Conservation (phyloP, 2,113 vertebrate genomes). For the Syrmaticus mikado region DNA sequence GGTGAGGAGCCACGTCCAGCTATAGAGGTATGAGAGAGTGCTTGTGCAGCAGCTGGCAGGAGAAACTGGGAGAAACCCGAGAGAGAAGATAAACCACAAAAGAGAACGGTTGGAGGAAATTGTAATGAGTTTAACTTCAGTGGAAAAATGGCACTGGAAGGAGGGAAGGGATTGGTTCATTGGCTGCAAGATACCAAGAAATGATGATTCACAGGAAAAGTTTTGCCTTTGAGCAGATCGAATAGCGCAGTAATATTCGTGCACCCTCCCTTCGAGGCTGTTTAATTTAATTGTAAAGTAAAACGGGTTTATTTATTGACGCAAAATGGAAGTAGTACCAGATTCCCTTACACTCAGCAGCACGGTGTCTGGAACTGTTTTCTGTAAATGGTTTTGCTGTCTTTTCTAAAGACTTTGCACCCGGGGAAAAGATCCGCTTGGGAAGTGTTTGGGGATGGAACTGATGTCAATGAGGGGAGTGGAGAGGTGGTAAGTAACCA, state of each 20-base stretch:
- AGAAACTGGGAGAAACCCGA: background rate
- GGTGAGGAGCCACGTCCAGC: background rate
- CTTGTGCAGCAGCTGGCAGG: background rate
- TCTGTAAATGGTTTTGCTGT: background rate
- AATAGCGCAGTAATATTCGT: background rate
- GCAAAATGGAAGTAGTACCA: background rate
- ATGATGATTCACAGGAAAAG: constrained; percentile 11
- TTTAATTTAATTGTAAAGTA: constrained; percentile 19
- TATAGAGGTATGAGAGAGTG: background rate
- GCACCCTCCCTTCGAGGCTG: background rate
- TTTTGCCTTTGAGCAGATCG: background rate
- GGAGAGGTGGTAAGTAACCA: background rate
- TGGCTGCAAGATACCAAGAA: background rate
- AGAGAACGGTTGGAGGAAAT: background rate
- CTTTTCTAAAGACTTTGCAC: background rate
- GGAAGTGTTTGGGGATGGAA: background rate
- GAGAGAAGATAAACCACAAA: background rate
- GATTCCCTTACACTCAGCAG: background rate
- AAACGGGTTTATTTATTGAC: background rate
- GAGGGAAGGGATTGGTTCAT: background rate
- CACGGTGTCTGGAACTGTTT: background rate
- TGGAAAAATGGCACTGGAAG: background rate
- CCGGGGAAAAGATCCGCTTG: background rate
- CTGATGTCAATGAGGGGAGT: background rate
- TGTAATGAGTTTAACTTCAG: background rate